phyloP scores from a whole-genome alignment of 2,888 invertebrate genomes.

The Parapristionchus giblindavisi region DNA sequence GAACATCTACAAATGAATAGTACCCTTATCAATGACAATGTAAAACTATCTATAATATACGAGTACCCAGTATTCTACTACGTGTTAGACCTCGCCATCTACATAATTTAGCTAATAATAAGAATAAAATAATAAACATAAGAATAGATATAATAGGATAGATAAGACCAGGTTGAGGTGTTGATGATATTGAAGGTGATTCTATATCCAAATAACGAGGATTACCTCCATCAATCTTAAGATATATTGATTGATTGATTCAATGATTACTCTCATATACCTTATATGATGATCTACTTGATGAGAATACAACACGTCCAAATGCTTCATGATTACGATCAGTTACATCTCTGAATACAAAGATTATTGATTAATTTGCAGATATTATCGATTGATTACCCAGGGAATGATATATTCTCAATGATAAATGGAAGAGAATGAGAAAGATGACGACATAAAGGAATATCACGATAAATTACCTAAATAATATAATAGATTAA shows the following conservation, averaged over 20 bases:
- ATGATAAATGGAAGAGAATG: background rate
- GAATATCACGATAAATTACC: conserved; percentile 23
- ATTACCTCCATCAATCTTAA: conserved; percentile 11
- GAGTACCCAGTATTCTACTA: conserved; percentile 14
- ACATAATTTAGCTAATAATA: conserved; percentile 32
- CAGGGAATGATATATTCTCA: conserved; percentile 25
- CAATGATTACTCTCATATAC: conserved; percentile 1
- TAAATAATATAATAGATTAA: too few relatives aligned
- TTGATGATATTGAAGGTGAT: conserved; percentile 9
- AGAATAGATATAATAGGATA: conserved; percentile 23
- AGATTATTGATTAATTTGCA: background rate
- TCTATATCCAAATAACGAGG: too few relatives aligned
- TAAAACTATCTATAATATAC: conserved; percentile 23
- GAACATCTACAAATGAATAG: too few relatives aligned
- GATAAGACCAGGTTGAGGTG: conserved; percentile 34
- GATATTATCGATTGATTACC: conserved; percentile 20
- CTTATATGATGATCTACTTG: conserved; percentile 14
- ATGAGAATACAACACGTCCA: conserved; percentile 32
- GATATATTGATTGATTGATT: too few relatives aligned
- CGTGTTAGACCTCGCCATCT: conserved; percentile 18
- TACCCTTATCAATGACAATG: background rate
- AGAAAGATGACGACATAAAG: background rate
- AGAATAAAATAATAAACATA: conserved; percentile 17
- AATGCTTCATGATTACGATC: conserved; percentile 32
- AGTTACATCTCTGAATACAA: conserved; percentile 21